phyloP scores from a whole-genome alignment of 2,888 invertebrate genomes.

The Erebia ligea region DNA sequence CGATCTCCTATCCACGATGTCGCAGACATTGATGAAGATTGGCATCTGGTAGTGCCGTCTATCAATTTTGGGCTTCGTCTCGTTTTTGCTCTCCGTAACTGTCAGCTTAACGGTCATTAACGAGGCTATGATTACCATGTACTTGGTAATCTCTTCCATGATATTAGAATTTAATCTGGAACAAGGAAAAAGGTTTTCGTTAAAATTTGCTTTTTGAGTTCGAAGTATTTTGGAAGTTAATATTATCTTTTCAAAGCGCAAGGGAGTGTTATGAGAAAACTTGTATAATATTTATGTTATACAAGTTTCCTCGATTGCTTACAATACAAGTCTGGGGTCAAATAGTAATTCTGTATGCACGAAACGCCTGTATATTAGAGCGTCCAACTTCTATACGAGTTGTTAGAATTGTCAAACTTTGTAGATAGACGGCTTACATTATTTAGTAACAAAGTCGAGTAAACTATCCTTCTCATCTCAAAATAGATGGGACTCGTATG shows the following conservation, averaged over 20 bases:
- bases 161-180: slow-evolving; percentile 52
- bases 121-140: slow-evolving; percentile 69
- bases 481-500: neutral
- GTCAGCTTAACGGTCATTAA: slow-evolving; percentile 71
- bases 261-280: slow-evolving; percentile 14
- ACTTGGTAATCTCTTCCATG: slow-evolving; percentile 71
- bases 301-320: neutral
- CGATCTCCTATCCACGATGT: slow-evolving; percentile 71
- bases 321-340: neutral
- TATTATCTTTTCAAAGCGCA: slow-evolving; percentile 5
- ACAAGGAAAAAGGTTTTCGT: slow-evolving; percentile 47
- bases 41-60: slow-evolving; percentile 67
- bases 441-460: neutral
- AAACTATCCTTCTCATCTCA: neutral
- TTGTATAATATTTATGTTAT: slow-evolving; percentile 4
- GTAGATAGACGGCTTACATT: neutral
- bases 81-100: slow-evolving; percentile 70
- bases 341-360: slow-evolving; percentile 6
- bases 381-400: neutral
- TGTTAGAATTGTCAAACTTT: slow-evolving; percentile 3
- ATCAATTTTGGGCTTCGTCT: slow-evolving; percentile 64
- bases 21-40: slow-evolving; percentile 73
- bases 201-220: slow-evolving; percentile 22
- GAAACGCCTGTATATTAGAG: neutral
- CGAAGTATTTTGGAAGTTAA: slow-evolving; percentile 14